Evolutionary conservation across 2,888 invertebrate species (phyloP).

Genomic region (Chirona hameri): DNA sequence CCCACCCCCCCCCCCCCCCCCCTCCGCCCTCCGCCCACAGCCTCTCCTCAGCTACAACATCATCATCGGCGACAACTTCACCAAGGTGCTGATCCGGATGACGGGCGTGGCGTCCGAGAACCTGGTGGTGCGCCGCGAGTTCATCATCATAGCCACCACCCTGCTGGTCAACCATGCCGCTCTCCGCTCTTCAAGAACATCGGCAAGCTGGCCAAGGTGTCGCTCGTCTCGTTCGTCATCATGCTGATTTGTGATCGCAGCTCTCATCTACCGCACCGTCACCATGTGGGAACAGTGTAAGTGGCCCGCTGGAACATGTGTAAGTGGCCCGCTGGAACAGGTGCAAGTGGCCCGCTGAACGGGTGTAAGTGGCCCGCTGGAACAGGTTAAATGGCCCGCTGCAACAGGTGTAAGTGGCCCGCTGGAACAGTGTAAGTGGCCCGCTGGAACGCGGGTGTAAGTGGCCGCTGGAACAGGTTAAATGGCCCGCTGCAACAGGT

Average conservation of each 20-base stretch:
- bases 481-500: too few relatives aligned
- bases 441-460: neutral
- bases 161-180: constrained; percentile 68
- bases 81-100: constrained; percentile 71
- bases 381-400: neutral
- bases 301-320: neutral
- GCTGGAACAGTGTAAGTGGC: neutral
- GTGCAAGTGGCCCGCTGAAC: neutral
- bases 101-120: constrained; percentile 56
- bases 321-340: neutral
- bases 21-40: constrained; percentile 55
- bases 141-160: constrained; percentile 68
- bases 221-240: constrained; percentile 64
- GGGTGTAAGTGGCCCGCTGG: too few relatives aligned
- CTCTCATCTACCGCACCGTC: constrained; percentile 43
- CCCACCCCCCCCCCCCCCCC: too few relatives aligned
- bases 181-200: constrained; percentile 75
- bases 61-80: constrained; percentile 79
- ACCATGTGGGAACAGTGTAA: constrained; percentile 25
- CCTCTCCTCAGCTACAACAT: constrained; percentile 85
- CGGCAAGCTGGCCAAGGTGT: constrained; percentile 63
- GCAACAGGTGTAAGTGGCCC: neutral
- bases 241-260: constrained; percentile 63
- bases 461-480: neutral
- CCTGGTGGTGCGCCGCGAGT: constrained; percentile 60